Evolutionary conservation across 1,140 invertebrate genomes (phyloP).

Genomic region (Lysiphlebus fabarum): DNA sequence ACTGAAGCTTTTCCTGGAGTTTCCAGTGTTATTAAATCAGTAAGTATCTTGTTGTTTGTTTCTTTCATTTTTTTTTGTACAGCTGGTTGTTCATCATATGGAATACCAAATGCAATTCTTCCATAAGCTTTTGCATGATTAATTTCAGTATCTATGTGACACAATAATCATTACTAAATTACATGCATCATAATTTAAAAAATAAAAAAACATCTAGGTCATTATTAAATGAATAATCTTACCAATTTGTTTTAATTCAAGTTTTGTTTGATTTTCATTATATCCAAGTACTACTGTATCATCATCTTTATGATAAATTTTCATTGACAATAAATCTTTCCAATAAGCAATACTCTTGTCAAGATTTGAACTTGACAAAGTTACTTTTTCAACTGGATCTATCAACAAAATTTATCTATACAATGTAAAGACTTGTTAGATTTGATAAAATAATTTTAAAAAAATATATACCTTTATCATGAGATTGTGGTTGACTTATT

Average conservation of each 20-base stretch:
- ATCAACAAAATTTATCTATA: slow-evolving; percentile 20
- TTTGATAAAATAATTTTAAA: slow-evolving; percentile 11
- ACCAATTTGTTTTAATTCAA: slow-evolving; percentile 74
- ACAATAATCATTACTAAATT: background rate
- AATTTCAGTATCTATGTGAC: slow-evolving; percentile 58
- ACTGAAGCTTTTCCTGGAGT: slow-evolving; percentile 97
- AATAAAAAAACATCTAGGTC: too few species aligned
- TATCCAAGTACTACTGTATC: slow-evolving; percentile 69
- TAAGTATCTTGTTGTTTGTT: slow-evolving; percentile 75
- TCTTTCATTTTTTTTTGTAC: slow-evolving; percentile 76
- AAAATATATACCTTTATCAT: slow-evolving; percentile 57
- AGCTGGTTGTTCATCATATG: slow-evolving; percentile 67
- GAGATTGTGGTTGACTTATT: slow-evolving; percentile 66
- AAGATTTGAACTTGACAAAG: slow-evolving; percentile 76
- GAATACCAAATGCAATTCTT: slow-evolving; percentile 90
- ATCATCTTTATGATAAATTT: slow-evolving; percentile 62
- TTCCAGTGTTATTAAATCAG: slow-evolving; percentile 82
- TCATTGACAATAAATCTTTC: slow-evolving; percentile 74
- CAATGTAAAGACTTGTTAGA: background rate
- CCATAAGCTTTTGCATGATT: slow-evolving; percentile 91
- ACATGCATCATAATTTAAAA: too few species aligned
- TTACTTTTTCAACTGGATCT: slow-evolving; percentile 84
- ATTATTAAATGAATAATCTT: too few species aligned
- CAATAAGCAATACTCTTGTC: slow-evolving; percentile 77
- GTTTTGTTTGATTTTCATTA: slow-evolving; percentile 68